phyloP scores from a whole-genome alignment of 1,140 invertebrate genomes.

The Zaprionus ornatus region DNA sequence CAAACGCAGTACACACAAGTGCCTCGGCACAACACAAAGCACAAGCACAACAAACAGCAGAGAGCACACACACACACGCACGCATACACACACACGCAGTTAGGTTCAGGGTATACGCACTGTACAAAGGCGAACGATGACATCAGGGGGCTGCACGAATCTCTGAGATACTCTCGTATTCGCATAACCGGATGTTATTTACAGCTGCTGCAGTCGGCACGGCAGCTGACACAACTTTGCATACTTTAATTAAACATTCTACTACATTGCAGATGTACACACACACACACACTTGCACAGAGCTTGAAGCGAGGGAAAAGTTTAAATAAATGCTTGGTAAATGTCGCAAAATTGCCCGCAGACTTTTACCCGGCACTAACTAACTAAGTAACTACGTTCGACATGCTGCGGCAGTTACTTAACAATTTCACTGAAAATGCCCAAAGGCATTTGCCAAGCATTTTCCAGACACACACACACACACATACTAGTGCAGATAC shows the following conservation, averaged over 20 bases:
- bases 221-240: conserved; percentile 70
- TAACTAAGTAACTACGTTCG: conserved; percentile 40
- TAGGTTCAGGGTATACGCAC: conserved; percentile 13
- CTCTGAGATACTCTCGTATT: conserved; percentile 25
- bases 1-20: conserved; percentile 30
- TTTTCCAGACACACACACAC: conserved; percentile 1
- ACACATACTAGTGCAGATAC: not conserved
- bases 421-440: conserved; percentile 62
- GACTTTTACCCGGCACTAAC: conserved; percentile 38
- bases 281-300: conserved; percentile 8
- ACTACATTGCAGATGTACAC: conserved; percentile 50
- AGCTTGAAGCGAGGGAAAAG: conserved; percentile 33
- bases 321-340: conserved; percentile 66
- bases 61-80: conserved; percentile 11
- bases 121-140: conserved; percentile 30
- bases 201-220: conserved; percentile 44
- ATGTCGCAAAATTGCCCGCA: conserved; percentile 66
- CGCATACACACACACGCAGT: conserved; percentile 3
- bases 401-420: conserved; percentile 53
- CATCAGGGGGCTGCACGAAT: conserved; percentile 26
- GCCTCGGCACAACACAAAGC: not conserved
- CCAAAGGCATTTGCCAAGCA: conserved; percentile 37
- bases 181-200: conserved; percentile 65
- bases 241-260: conserved; percentile 75
- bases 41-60: conserved; percentile 20